phyloP scores from a whole-genome alignment of 1,140 invertebrate genomes.

The Brachionus asplanchnoidis region DNA sequence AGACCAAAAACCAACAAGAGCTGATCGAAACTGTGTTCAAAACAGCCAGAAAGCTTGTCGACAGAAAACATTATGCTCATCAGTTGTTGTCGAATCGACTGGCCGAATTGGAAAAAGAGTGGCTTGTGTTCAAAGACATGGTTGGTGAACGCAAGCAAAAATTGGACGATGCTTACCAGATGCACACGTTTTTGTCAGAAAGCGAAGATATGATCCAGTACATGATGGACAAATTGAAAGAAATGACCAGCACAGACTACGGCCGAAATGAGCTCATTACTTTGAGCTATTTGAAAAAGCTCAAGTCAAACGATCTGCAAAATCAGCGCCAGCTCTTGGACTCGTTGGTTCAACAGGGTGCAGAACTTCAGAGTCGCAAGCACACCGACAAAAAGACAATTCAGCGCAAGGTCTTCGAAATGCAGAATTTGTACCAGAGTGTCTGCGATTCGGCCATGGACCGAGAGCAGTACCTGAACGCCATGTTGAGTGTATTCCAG shows the following conservation, averaged over 20 bases:
- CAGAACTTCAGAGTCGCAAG: not conserved
- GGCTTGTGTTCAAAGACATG: not conserved
- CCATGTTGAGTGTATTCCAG: conserved; percentile 31
- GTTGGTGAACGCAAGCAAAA: not conserved
- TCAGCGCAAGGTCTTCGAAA: not conserved
- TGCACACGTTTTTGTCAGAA: not conserved
- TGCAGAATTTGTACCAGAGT: not conserved
- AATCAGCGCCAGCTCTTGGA: not conserved
- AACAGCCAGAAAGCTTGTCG: not conserved
- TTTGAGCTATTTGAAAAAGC: not conserved
- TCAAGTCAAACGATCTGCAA: not conserved
- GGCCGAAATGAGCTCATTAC: not conserved
- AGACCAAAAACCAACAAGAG: not conserved
- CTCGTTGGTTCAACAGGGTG: not conserved
- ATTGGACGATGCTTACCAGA: not conserved
- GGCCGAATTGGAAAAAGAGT: not conserved
- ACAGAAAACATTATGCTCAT: conserved; percentile 17
- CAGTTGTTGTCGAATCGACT: not conserved
- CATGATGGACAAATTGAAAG: not conserved
- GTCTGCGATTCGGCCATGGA: not conserved
- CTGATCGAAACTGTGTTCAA: conserved; percentile 11
- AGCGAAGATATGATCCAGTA: not conserved
- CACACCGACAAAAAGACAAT: not conserved
- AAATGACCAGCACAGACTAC: conserved; percentile 28
- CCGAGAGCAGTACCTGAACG: conserved; percentile 31